Evolutionary conservation across 2,113 vertebrate genomes (phyloP).

Genomic region (Pagrus major): DNA sequence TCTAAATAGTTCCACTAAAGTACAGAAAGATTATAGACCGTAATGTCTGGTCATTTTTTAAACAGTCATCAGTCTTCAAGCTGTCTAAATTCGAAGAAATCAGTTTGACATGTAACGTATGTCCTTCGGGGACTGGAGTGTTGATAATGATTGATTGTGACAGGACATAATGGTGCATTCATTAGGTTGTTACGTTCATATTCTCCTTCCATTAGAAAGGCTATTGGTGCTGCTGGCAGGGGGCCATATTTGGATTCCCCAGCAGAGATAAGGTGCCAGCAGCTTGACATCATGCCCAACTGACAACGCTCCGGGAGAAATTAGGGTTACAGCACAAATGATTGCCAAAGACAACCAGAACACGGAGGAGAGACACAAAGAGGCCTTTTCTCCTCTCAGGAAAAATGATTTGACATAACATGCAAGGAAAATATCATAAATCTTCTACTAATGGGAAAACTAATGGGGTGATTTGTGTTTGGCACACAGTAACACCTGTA

Average conservation of each 20-base stretch:
- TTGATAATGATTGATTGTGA: slow-evolving; percentile 47
- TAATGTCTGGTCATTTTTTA: not conserved
- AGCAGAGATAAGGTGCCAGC: slow-evolving; percentile 57
- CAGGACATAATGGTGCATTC: slow-evolving; percentile 44
- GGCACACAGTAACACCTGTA: slow-evolving; percentile 25
- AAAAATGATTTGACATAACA: slow-evolving; percentile 32
- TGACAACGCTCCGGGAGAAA: slow-evolving; percentile 54
- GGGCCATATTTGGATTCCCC: slow-evolving; percentile 54
- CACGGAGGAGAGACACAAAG: slow-evolving; percentile 32
- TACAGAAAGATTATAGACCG: not conserved
- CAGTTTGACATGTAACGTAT: not conserved
- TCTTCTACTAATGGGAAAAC: slow-evolving; percentile 6
- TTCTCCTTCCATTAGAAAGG: slow-evolving; percentile 58
- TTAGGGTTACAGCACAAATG: slow-evolving; percentile 35
- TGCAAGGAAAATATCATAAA: slow-evolving; percentile 25
- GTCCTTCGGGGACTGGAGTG: slow-evolving; percentile 7
- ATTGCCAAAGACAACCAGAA: slow-evolving; percentile 63
- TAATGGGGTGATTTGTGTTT: slow-evolving; percentile 21
- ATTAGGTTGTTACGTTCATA: slow-evolving; percentile 44
- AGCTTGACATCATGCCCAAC: slow-evolving; percentile 61
- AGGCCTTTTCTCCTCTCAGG: slow-evolving; percentile 32
- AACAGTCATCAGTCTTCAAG: not conserved
- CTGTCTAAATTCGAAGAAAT: not conserved
- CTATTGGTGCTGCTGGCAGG: slow-evolving; percentile 43
- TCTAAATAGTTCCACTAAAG: not conserved